Conservation (phyloP, 2,888 invertebrate genomes). For the Sussaba pulchella region DNA sequence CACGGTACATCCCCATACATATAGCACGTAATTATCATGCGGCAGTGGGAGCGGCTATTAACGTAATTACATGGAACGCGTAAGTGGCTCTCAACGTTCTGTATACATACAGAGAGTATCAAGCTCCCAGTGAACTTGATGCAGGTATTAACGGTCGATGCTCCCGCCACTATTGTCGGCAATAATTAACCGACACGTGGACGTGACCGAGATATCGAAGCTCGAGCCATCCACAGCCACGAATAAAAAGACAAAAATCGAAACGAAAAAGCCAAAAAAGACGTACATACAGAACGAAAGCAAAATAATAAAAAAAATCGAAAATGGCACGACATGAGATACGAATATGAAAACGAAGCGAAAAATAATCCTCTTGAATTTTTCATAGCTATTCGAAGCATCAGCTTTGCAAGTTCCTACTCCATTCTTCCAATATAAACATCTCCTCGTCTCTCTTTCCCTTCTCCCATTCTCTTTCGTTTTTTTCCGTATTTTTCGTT, state of each 20-base stretch:
- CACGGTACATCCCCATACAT: slow-evolving; percentile 14
- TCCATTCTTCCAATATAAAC: slow-evolving; percentile 1
- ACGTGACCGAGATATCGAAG: slow-evolving; percentile 6
- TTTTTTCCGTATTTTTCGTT: slow-evolving; percentile 3
- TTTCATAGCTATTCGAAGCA: neutral
- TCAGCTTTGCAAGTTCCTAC: slow-evolving; percentile 10
- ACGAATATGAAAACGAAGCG: neutral
- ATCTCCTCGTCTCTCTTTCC: neutral
- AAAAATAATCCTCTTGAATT: slow-evolving; percentile 7
- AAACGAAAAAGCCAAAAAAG: neutral
- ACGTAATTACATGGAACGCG: slow-evolving; percentile 68
- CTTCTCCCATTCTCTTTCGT: neutral
- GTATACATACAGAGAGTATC: slow-evolving; percentile 55
- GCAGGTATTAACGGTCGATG: slow-evolving; percentile 43
- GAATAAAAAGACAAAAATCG: neutral
- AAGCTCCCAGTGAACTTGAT: slow-evolving; percentile 38
- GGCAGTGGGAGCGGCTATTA: slow-evolving; percentile 65
- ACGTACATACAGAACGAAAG: neutral
- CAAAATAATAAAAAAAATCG: neutral
- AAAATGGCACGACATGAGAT: neutral
- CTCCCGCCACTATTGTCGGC: slow-evolving; percentile 8
- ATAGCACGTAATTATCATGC: slow-evolving; percentile 65
- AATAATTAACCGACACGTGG: slow-evolving; percentile 37
- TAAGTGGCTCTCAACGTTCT: slow-evolving; percentile 61
- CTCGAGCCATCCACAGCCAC: neutral